phyloP scores from a whole-genome alignment of 2,113 vertebrate genomes.

The Numenius arquata region DNA sequence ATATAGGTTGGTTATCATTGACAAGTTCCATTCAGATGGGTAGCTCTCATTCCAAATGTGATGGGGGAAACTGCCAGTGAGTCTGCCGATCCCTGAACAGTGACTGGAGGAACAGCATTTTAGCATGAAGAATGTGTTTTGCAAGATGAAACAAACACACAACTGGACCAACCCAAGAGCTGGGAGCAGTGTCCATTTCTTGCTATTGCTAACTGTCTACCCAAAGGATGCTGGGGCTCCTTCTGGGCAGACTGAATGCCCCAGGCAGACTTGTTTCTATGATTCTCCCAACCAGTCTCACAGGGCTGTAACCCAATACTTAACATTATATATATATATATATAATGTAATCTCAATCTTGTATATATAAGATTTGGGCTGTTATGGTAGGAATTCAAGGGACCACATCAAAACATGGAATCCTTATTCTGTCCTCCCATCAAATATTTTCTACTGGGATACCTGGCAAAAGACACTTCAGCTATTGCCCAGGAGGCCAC shows the following conservation, averaged over 20 bases:
- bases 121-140: background rate
- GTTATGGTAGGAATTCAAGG: background rate
- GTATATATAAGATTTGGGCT: background rate
- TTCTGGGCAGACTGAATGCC: background rate
- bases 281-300: background rate
- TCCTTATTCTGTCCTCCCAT: background rate
- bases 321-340: background rate
- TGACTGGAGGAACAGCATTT: background rate
- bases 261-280: background rate
- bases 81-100: background rate
- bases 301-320: background rate
- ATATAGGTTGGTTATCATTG: background rate
- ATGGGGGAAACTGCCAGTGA: background rate
- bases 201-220: background rate
- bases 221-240: background rate
- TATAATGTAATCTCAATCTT: background rate
- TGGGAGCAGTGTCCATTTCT: background rate
- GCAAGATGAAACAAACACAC: background rate
- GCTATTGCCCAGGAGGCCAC: background rate
- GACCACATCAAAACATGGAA: background rate
- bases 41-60: background rate
- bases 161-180: background rate
- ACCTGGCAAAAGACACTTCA: background rate
- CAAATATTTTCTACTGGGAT: background rate
- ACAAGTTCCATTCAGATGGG: background rate